Evolutionary conservation across 2,888 invertebrate genomes (phyloP), one percentile per base, ranked within the genome.

Genomic region (Cryptocephalus moraei): DNA sequence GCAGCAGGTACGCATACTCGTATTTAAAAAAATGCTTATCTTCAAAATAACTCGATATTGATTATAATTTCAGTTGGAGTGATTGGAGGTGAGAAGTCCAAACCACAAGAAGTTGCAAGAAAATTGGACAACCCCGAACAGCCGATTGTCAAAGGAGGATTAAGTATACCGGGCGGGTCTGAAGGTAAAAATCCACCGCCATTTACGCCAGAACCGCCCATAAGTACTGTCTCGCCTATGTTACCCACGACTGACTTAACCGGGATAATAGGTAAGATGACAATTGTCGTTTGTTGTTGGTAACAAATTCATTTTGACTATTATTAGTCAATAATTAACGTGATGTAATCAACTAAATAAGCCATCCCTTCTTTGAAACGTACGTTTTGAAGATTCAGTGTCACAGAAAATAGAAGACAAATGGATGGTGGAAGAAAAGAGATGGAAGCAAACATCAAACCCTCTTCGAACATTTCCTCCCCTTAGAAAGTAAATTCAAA

Each of bases 21-120:
- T 11, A n/a, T n/a, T n/a, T n/a, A n/a, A 36, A n/a, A 36, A 11
- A 36, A 8, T n/a, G 3, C 6, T 14, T 31, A 14, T 4, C 32
- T 22, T 14, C 11, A 3, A 8, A 8, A 8, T 45, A 4, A 9
- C n/a, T 39, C 4, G 4, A 45, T 8, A 12, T 12, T 12, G 3
- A 22, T 22, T 6, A 4, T 6, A 6, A 11, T 36, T 36, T 36
- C 69, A 86, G 86, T 82, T 60, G 85, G 85, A 42, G 74, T 84
- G 43, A 78, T 86, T 54, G 78, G 83, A 59, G 73, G 77, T 32
- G 80, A 77, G 69, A 78, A 81, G 49, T 80, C 81, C 40, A 77
- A 80, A 36, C 74, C 77, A 1, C 62, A 77, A 73, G 66, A 78
- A 71, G 76, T 77, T 50, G 78, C 79, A 51, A 67, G 74, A 45